A percentile compares a stretch with the other conserved stretches of the same genome.
Evolutionary conservation across 2,888 invertebrate genomes (phyloP).

Genomic region (Micoletzkya japonica): DNA sequence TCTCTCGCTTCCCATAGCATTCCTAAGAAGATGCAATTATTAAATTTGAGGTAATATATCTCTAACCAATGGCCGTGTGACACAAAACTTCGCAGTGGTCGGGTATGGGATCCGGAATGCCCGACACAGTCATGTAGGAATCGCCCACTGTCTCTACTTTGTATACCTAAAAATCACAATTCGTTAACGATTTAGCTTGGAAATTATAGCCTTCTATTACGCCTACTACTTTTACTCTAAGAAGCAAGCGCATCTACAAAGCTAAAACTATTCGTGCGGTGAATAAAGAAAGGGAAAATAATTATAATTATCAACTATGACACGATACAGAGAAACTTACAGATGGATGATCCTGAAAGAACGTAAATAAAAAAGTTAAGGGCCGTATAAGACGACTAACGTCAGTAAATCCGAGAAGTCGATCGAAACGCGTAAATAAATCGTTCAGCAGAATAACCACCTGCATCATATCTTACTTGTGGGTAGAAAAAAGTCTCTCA

Average conservation of each 20-base stretch:
- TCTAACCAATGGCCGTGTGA: slow-evolving; percentile 61
- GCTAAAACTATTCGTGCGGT: too few species aligned
- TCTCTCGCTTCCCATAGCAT: slow-evolving; percentile 60
- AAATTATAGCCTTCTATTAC: too few species aligned
- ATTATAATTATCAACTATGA: too few species aligned
- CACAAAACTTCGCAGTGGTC: slow-evolving; percentile 63
- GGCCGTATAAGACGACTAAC: too few species aligned
- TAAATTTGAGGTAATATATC: slow-evolving; percentile 3
- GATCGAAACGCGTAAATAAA: slow-evolving; percentile 55
- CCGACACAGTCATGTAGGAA: slow-evolving; percentile 55
- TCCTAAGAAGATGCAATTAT: slow-evolving; percentile 23
- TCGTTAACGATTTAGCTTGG: too few species aligned
- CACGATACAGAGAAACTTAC: too few species aligned
- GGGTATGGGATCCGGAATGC: slow-evolving; percentile 45
- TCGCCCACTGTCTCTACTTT: slow-evolving; percentile 61
- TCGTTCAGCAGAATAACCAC: slow-evolving; percentile 55
- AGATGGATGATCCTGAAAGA: too few species aligned
- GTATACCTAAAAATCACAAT: slow-evolving; percentile 50
- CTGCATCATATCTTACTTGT: slow-evolving; percentile 26
- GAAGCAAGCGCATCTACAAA: too few species aligned
- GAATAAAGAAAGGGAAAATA: too few species aligned
- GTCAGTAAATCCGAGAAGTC: slow-evolving; percentile 38
- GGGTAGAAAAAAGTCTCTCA: neutral
- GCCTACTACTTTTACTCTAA: too few species aligned
- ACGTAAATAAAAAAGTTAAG: too few species aligned